phyloP scores from a whole-genome alignment of 2,888 invertebrate genomes.

The Drosophila mimetica region DNA sequence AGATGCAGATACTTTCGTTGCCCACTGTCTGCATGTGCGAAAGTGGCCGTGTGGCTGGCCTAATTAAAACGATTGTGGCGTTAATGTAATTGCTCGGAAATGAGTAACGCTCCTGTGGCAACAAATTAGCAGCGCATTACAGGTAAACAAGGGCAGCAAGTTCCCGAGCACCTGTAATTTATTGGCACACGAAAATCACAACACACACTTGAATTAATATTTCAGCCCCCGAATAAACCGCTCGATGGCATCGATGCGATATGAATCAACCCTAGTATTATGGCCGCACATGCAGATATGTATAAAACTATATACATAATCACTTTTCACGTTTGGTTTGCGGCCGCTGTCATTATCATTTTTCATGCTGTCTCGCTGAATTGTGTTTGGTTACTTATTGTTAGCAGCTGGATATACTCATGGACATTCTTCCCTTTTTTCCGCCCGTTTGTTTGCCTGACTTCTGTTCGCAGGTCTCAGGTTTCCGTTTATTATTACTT shows the following conservation, averaged over 20 bases:
- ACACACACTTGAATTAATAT: slow-evolving; percentile 10
- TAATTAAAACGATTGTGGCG: slow-evolving; percentile 67
- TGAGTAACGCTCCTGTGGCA: slow-evolving; percentile 42
- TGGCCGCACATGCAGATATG: not conserved
- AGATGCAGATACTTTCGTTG: slow-evolving; percentile 37
- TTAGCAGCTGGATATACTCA: slow-evolving; percentile 29
- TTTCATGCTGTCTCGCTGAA: slow-evolving; percentile 59
- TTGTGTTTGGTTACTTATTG: slow-evolving; percentile 31
- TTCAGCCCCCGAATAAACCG: slow-evolving; percentile 17
- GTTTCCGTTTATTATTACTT: slow-evolving; percentile 43
- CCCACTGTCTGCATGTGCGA: slow-evolving; percentile 16
- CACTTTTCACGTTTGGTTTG: slow-evolving; percentile 67
- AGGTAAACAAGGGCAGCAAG: slow-evolving; percentile 27
- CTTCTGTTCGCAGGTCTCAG: slow-evolving; percentile 19
- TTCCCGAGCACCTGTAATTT: slow-evolving; percentile 3
- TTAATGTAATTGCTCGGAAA: slow-evolving; percentile 71
- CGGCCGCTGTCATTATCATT: slow-evolving; percentile 69
- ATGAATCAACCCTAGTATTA: slow-evolving; percentile 3
- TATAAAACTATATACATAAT: slow-evolving; percentile 44
- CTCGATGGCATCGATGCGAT: slow-evolving; percentile 10
- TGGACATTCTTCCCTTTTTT: slow-evolving; percentile 22
- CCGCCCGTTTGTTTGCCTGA: slow-evolving; percentile 29
- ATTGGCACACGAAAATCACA: not conserved
- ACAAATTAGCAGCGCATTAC: slow-evolving; percentile 39
- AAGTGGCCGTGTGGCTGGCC: slow-evolving; percentile 21